Evolutionary conservation across 1,140 invertebrate species (phyloP).

Genomic region (Penaeus vannamei): DNA sequence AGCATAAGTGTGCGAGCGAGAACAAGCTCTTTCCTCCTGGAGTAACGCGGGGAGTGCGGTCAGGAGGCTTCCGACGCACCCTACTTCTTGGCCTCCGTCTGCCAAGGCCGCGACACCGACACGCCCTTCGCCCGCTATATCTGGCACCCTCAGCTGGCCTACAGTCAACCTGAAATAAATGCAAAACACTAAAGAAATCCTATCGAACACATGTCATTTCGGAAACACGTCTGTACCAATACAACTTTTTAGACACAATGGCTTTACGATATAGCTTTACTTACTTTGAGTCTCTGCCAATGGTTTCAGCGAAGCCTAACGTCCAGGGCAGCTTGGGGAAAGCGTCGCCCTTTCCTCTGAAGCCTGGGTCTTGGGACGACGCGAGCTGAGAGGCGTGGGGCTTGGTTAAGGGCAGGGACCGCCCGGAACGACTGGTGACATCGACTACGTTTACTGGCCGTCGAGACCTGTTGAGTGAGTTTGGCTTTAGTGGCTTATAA

Average conservation of each 20-base stretch:
- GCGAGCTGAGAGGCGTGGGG: constrained; percentile 17
- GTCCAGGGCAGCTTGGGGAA: constrained; percentile 40
- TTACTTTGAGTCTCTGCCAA: constrained; percentile 52
- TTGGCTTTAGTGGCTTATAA: neutral
- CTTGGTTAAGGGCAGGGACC: constrained; percentile 49
- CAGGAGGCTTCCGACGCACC: constrained; percentile 40
- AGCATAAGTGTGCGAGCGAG: constrained; percentile 47
- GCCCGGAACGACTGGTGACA: constrained; percentile 54
- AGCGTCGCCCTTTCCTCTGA: neutral
- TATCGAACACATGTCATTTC: too few species aligned
- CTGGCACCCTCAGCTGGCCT: constrained; percentile 54
- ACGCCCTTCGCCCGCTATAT: constrained; percentile 48
- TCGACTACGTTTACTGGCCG: constrained; percentile 54
- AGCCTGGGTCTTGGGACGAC: neutral
- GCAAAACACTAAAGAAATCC: too few species aligned
- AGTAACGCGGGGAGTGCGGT: constrained; percentile 42
- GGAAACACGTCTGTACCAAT: too few species aligned
- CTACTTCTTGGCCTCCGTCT: constrained; percentile 55
- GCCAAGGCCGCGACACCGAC: constrained; percentile 51
- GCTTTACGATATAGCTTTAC: neutral
- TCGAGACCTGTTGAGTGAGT: constrained; percentile 44
- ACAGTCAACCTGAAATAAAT: constrained; percentile 49
- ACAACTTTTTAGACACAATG: too few species aligned
- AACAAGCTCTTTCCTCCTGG: constrained; percentile 53
- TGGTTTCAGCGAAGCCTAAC: constrained; percentile 53